Base-by-base conservation (phyloP, 2,113 vertebrate genomes). In the Probosciger aterrimus region DNA sequence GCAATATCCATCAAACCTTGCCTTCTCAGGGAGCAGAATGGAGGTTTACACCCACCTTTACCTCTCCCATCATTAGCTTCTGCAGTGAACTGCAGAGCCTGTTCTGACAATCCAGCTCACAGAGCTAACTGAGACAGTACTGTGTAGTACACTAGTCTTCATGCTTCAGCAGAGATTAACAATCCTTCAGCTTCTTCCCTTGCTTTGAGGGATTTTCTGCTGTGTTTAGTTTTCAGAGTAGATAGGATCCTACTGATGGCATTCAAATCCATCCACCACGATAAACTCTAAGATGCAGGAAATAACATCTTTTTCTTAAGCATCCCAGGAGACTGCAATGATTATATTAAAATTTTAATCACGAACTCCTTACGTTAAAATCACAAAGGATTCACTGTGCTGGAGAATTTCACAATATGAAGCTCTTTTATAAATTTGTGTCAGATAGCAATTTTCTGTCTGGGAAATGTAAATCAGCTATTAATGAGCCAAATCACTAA, bases 381-480 rank as follows among this genome's bases (percentile, higher is more conserved):
- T 87, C 96, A 98, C 97, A 98, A 97, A 98, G 94, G 89, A 89
- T 84, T 96, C 96, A 96, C 92, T 97, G 95, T 98, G 90, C 63
- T 92, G 84, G 65, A 94, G 94, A 96, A 92, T 96, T 97, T 96
- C 86, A 93, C 95, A 97, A 97, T 97, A 96, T 88, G 87, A 94
- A 97, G 89, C 75, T 95, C 96, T 96, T 97, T 97, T 96, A 97
- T 93, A 96, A 96, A 97, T 97, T 96, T 96, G 90, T 97, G 94
- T 97, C 97, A 97, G 96, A 97, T 97, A 97, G 94, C 93, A 97
- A 97, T 97, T 98, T 97, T 95, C 96, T 98, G 92, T 96, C 97
- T 97, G 97, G 82, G 93, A 98, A 97, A 97, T 98, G 97, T 96
- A 98, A 97, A 98, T 98, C 95, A 97, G 97, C 94, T 97, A 98